Conservation (phyloP, 2,888 invertebrate genomes). For the Himalopsyche tibetana region DNA sequence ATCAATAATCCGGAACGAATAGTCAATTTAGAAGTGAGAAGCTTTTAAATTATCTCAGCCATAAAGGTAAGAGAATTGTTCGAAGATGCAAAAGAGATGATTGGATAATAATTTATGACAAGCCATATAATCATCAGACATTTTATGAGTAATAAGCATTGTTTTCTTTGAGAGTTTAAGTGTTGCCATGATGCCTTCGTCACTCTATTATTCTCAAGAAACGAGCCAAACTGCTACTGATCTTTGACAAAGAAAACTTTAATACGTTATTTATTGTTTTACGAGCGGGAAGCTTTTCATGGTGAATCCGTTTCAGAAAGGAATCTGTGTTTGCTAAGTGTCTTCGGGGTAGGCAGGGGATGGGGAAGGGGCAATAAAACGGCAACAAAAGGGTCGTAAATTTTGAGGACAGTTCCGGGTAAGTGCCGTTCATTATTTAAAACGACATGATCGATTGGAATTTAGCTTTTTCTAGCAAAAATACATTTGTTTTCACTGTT, state of each 20-base stretch:
- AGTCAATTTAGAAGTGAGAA: conserved; percentile 56
- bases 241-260: conserved; percentile 57
- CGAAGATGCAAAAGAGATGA: conserved; percentile 51
- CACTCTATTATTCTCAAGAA: conserved; percentile 54
- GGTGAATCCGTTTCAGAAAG: conserved; percentile 48
- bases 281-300: conserved; percentile 54
- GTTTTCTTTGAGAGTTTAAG: conserved; percentile 52
- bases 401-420: conserved; percentile 60
- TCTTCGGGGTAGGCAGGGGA: conserved; percentile 47
- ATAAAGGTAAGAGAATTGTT: conserved; percentile 22
- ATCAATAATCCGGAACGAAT: conserved; percentile 63
- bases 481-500: conserved; percentile 2
- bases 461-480: conserved; percentile 19
- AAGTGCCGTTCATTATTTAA: conserved; percentile 46
- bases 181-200: conserved; percentile 56
- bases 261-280: conserved; percentile 65
- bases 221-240: conserved; percentile 60
- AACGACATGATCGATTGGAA: conserved; percentile 55
- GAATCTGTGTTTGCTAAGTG: conserved; percentile 55
- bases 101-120: conserved; percentile 59
- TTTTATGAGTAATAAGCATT: conserved; percentile 51
- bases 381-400: conserved; percentile 59
- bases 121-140: conserved; percentile 58
- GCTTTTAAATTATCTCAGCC: conserved; percentile 51
- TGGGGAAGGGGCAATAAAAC: conserved; percentile 55